A percentile compares a stretch with the other conserved stretches of the same genome.
These are phyloP conservation scores for Aphidius ervi DNA, from an alignment of 1,140 invertebrate species.

Conservation along the genomic window DNA sequence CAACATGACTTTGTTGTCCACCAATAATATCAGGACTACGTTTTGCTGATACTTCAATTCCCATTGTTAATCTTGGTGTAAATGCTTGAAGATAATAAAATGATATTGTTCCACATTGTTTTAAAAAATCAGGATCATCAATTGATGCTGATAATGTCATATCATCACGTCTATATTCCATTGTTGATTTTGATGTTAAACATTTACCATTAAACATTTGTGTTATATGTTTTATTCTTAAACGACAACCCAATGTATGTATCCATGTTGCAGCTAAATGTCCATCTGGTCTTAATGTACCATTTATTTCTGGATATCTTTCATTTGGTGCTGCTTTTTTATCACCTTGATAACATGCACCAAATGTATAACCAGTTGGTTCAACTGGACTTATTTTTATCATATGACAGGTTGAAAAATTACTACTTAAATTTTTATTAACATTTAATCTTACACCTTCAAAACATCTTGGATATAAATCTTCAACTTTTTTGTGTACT, in stretches of 20 bases:
- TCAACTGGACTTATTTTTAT: slow-evolving; percentile 61
- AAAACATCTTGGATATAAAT: slow-evolving; percentile 73
- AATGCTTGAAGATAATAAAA: slow-evolving; percentile 69
- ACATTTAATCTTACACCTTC: slow-evolving; percentile 73
- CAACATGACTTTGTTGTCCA: slow-evolving; percentile 61
- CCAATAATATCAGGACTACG: slow-evolving; percentile 63
- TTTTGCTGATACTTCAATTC: slow-evolving; percentile 71
- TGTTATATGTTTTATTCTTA: slow-evolving; percentile 62
- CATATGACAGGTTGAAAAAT: slow-evolving; percentile 73
- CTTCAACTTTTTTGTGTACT: slow-evolving; percentile 45
- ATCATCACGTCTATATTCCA: slow-evolving; percentile 65
- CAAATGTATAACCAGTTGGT: slow-evolving; percentile 74
- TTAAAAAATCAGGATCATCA: slow-evolving; percentile 63
- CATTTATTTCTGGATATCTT: slow-evolving; percentile 69
- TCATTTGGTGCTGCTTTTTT: slow-evolving; percentile 56
- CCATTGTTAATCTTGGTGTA: slow-evolving; percentile 62
- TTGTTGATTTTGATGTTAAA: slow-evolving; percentile 56
- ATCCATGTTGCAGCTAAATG: slow-evolving; percentile 73
- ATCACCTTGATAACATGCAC: slow-evolving; percentile 72
- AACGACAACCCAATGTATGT: slow-evolving; percentile 62
- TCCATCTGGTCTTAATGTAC: slow-evolving; percentile 72
- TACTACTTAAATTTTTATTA: slow-evolving; percentile 69
- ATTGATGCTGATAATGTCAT: slow-evolving; percentile 63
- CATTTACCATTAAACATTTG: slow-evolving; percentile 63
- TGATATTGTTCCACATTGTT: slow-evolving; percentile 62